Evolutionary conservation across 2,888 invertebrate genomes (phyloP).

Genomic region (Epinotia bilunana): DNA sequence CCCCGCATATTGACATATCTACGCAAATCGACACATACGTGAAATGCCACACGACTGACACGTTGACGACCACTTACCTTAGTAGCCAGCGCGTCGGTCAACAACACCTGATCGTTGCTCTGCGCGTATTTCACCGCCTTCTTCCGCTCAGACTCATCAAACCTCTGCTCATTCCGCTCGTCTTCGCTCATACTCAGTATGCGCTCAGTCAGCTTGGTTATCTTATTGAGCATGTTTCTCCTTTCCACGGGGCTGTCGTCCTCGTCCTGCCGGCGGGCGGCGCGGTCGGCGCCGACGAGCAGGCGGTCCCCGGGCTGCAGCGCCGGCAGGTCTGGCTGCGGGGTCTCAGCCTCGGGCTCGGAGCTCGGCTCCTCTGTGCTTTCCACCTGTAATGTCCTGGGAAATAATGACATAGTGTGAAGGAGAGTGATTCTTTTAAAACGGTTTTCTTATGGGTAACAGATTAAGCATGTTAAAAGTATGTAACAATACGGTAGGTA

Average conservation of each 20-base stretch:
- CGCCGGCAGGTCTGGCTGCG: constrained; percentile 73
- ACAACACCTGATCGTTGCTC: constrained; percentile 71
- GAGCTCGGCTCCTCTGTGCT: constrained; percentile 49
- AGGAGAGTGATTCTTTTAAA: too few relatives aligned
- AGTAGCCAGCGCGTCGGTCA: constrained; percentile 66
- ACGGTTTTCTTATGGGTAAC: too few relatives aligned
- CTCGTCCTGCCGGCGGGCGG: constrained; percentile 40
- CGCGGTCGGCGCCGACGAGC: constrained; percentile 72
- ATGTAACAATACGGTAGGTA: too few relatives aligned
- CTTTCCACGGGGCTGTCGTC: constrained; percentile 64
- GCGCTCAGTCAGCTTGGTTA: constrained; percentile 76
- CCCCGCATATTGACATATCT: too few relatives aligned
- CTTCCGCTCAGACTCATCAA: constrained; percentile 75
- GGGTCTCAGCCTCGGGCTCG: constrained; percentile 55
- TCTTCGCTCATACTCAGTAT: constrained; percentile 78
- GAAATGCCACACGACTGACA: too few relatives aligned
- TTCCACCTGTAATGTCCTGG: constrained; percentile 54
- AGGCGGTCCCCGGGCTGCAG: constrained; percentile 87
- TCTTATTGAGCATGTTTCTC: constrained; percentile 75
- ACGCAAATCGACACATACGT: too few relatives aligned
- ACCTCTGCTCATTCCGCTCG: constrained; percentile 73
- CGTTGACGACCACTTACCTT: constrained; percentile 14
- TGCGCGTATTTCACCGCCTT: constrained; percentile 79
- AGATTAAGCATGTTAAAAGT: too few relatives aligned
- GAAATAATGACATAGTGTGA: constrained; percentile 27